Evolutionary conservation across 2,888 invertebrate species (phyloP), one percentile per base, ranked within the genome.

Genomic region (Diabrotica balteata): DNA sequence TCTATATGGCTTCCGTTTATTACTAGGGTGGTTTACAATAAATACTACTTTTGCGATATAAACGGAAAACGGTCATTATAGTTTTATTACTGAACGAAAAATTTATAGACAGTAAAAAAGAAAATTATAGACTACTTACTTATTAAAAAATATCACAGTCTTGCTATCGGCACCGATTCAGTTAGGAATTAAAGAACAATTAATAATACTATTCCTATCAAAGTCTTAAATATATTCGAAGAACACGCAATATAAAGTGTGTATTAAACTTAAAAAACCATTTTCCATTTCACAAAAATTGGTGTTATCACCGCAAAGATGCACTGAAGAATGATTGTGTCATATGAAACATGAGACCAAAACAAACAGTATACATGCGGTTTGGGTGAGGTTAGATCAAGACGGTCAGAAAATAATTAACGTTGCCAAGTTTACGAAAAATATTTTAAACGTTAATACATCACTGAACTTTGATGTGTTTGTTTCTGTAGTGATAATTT

Each of bases 181-280:
- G 42, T 5, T n/a, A 43, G n/a, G 43, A 54, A 43, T 54, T 8
- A 9, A 54, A 46, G 9, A 46, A 9, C 6, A 10, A 47, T 9
- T 47, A 47, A 47, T 47, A 47, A 10, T 47, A 47, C 47, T 47
- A 47, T 10, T 45, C 8, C 7, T 57, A 46, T 6, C 4, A 8
- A 45, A 46, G 11, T 46, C 46, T 17, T 46, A 57, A 57, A 57
- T 44, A 46, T 8, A 10, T 17, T 57, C 45, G 8, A 57, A 57
- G n/a, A 57, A 57, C 57, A 57, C 60, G 45, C 52, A 61, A 22
- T 61, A 60, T 42, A 60, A 51, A 17, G 61, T 61, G 46, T 61
- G 46, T 46, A 61, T n/a, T 53, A 61, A 61, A 61, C 53, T 53
- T 8, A 61, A 53, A 22, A 61, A 43, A 61, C 61, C 46, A 53